Evolutionary conservation across 1,140 invertebrate genomes (phyloP).

Genomic region (Scaptomyza graminum): DNA sequence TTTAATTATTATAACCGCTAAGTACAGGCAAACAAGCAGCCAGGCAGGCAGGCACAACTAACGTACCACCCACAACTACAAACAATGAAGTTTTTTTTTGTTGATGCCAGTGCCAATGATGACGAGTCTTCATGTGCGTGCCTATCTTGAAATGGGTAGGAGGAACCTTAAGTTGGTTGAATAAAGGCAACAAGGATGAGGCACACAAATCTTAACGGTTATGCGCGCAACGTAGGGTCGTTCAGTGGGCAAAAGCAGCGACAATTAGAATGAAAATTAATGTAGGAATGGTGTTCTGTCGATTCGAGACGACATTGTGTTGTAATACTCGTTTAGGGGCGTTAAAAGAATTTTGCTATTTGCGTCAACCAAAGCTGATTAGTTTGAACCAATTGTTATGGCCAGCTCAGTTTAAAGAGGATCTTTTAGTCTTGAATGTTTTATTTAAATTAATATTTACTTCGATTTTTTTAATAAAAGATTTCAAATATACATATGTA

Average conservation of each 20-base stretch:
- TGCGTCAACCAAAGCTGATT: neutral
- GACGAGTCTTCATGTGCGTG: neutral
- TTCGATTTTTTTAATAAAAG: no score
- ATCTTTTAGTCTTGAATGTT: neutral
- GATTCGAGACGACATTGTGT: conserved; percentile 18
- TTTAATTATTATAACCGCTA: conserved; percentile 81
- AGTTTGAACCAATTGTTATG: conserved; percentile 4
- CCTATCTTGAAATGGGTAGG: neutral
- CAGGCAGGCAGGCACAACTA: conserved; percentile 11
- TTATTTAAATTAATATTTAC: no score
- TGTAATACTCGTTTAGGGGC: conserved; percentile 16
- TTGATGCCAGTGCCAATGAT: no score
- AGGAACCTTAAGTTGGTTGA: neutral
- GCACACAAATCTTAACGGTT: conserved; percentile 75
- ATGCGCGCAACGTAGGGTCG: conserved; percentile 36
- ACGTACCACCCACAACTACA: conserved; percentile 2
- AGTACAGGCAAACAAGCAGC: conserved; percentile 43
- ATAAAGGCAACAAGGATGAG: neutral
- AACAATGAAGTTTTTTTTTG: conserved; percentile 1
- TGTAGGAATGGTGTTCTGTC: neutral
- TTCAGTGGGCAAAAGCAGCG: conserved; percentile 13
- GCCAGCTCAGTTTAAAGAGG: neutral
- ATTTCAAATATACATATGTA: no score
- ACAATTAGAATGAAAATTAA: neutral
- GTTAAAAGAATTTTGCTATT: neutral